A percentile compares a stretch with the other conserved stretches of the same genome.
These are phyloP conservation scores for Thera britannica DNA, from an alignment of 2,888 invertebrate genomes.

Conservation along the genomic window DNA sequence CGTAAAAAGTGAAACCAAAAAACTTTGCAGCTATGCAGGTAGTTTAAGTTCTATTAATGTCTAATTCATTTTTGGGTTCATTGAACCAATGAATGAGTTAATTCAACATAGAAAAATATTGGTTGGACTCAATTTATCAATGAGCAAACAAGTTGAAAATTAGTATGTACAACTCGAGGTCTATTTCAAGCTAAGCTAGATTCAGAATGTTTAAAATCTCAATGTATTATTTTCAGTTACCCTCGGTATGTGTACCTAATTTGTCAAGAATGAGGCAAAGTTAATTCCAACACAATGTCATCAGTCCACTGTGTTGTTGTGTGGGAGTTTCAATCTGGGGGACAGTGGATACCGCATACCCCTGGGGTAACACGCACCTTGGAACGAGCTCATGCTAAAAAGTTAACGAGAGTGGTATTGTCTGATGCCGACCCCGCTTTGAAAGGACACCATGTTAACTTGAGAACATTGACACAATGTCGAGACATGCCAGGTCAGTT, in stretches of 20 bases:
- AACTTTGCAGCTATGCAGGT: background rate
- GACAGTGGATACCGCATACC: constrained; percentile 93
- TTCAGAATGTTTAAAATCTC: background rate
- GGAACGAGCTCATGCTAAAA: constrained; percentile 93
- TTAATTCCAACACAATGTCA: constrained; percentile 66
- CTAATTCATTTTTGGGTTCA: constrained; percentile 5
- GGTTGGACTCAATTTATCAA: constrained; percentile 10
- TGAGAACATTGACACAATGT: constrained; percentile 89
- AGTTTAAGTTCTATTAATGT: background rate
- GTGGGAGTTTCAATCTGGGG: constrained; percentile 91
- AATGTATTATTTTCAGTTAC: no score
- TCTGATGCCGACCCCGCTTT: constrained; percentile 94
- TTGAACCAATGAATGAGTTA: constrained; percentile 10
- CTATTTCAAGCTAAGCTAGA: background rate
- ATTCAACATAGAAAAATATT: constrained; percentile 12
- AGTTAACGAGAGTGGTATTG: constrained; percentile 92
- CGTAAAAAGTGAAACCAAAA: no score
- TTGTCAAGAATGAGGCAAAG: constrained; percentile 30
- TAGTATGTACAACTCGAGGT: no score
- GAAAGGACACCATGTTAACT: constrained; percentile 91
- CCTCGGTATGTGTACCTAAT: background rate
- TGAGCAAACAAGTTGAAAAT: background rate
- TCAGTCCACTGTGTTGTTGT: constrained; percentile 90
- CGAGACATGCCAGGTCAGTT: constrained; percentile 81
- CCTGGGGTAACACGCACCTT: constrained; percentile 94